phyloP scores from a whole-genome alignment of 2,888 invertebrate genomes.

The Drosophila suboccidentalis region DNA sequence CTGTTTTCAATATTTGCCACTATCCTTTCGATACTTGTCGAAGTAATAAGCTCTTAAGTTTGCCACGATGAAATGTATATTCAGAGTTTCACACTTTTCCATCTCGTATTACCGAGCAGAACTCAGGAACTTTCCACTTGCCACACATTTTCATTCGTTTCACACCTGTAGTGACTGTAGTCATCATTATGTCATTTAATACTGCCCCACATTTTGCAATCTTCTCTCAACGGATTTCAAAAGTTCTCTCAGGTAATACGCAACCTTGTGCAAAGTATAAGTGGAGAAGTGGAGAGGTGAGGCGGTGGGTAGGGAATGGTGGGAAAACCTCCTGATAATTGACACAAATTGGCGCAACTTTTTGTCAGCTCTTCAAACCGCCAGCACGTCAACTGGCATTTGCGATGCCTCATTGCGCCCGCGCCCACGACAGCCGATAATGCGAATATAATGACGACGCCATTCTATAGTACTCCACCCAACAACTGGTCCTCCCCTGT shows the following conservation, averaged over 20 bases:
- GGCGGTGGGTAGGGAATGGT: background rate
- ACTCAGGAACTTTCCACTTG: constrained; percentile 4
- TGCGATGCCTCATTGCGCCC: constrained; percentile 72
- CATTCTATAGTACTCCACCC: background rate
- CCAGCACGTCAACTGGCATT: constrained; percentile 76
- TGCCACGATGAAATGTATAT: constrained; percentile 6
- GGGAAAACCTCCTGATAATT: constrained; percentile 71
- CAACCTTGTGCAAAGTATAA: constrained; percentile 4
- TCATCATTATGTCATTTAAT: constrained; percentile 57
- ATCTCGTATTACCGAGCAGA: constrained; percentile 2
- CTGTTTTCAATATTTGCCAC: background rate
- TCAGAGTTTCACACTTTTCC: constrained; percentile 1
- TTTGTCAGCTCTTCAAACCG: constrained; percentile 76
- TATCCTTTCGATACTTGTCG: background rate
- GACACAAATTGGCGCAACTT: constrained; percentile 79
- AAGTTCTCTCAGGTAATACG: constrained; percentile 47
- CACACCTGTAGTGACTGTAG: constrained; percentile 24
- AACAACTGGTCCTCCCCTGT: background rate
- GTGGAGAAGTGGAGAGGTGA: background rate
- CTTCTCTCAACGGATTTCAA: constrained; percentile 48
- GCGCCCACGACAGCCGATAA: constrained; percentile 65
- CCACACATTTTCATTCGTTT: constrained; percentile 4
- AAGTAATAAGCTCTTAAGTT: constrained; percentile 1
- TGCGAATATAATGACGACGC: constrained; percentile 75
- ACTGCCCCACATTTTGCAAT: constrained; percentile 38